A percentile compares a stretch with the other conserved stretches of the same genome.
phyloP scores from a whole-genome alignment of 2,888 invertebrate genomes.

The Ormyrus nitidulus region DNA sequence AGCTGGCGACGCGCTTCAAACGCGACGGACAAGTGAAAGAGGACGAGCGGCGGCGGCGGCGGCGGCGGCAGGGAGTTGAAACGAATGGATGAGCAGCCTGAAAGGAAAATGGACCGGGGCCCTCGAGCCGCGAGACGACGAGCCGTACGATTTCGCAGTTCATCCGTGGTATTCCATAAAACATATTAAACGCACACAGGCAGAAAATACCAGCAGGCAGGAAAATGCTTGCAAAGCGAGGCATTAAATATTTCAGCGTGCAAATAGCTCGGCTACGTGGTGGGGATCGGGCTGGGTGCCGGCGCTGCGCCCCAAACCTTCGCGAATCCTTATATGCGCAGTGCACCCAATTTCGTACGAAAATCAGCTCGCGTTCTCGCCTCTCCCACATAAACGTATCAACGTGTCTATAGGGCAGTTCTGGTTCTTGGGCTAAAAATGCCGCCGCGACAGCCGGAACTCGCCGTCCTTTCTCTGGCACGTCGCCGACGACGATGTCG shows the following conservation, averaged over 20 bases:
- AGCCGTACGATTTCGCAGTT: conserved; percentile 25
- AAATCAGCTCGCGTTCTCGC: conserved; percentile 17
- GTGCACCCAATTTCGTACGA: conserved; percentile 18
- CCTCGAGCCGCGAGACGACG: neutral
- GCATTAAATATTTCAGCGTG: conserved; percentile 60
- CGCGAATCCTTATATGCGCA: conserved; percentile 13
- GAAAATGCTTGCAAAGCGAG: conserved; percentile 57
- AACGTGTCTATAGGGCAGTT: neutral
- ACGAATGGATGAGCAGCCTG: neutral
- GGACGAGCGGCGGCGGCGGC: neutral
- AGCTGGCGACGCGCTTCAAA: neutral
- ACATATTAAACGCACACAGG: conserved; percentile 23
- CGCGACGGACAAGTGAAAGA: too few relatives aligned
- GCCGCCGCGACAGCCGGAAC: neutral
- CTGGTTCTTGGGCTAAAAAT: neutral
- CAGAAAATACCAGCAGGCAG: conserved; percentile 10
- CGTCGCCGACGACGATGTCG: neutral
- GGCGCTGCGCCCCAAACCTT: conserved; percentile 1
- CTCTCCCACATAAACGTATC: neutral
- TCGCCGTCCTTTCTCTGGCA: too few relatives aligned
- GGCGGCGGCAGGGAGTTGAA: neutral
- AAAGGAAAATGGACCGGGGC: conserved; percentile 1
- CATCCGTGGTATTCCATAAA: conserved; percentile 21
- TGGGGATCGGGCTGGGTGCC: neutral
- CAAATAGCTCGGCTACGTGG: conserved; percentile 15